Conservation (phyloP, 2,888 invertebrate genomes). For the Cryptocephalus primarius region DNA sequence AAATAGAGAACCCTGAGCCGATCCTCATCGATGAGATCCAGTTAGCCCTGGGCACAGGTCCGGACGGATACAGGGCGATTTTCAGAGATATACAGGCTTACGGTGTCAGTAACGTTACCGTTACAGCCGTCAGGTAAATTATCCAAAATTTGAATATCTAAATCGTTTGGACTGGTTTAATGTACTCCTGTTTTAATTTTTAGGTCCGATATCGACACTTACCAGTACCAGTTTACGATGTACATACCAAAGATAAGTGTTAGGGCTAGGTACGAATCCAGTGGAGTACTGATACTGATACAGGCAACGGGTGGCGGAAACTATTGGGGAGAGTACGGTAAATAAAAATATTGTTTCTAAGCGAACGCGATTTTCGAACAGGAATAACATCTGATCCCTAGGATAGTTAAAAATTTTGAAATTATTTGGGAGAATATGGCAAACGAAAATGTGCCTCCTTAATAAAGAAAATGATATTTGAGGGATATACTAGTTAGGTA, state of each 20-base stretch:
- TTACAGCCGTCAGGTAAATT: slow-evolving; percentile 63
- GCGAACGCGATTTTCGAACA: not conserved
- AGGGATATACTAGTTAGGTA: too few relatives aligned
- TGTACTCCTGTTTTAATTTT: slow-evolving; percentile 19
- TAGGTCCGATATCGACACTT: slow-evolving; percentile 65
- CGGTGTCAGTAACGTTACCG: slow-evolving; percentile 70
- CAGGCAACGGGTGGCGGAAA: slow-evolving; percentile 78
- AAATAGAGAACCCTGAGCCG: slow-evolving; percentile 62
- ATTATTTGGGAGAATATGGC: not conserved
- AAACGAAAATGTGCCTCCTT: too few relatives aligned
- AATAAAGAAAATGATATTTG: too few relatives aligned
- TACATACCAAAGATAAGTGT: slow-evolving; percentile 72
- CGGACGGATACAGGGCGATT: slow-evolving; percentile 71
- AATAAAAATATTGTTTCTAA: slow-evolving; percentile 10
- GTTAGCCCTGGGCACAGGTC: slow-evolving; percentile 67
- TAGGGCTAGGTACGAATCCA: slow-evolving; percentile 69
- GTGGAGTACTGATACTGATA: slow-evolving; percentile 67
- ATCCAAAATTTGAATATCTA: slow-evolving; percentile 5
- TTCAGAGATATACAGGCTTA: slow-evolving; percentile 71
- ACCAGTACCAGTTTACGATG: slow-evolving; percentile 72
- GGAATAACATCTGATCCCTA: not conserved
- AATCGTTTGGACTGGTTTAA: not conserved
- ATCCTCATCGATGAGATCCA: slow-evolving; percentile 75
- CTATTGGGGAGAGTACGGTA: slow-evolving; percentile 84
- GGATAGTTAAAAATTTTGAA: not conserved